A percentile compares a stretch with the other conserved stretches of the same genome.
Evolutionary conservation across 2,888 invertebrate species (phyloP).

Genomic region (Euzophera pinguis): DNA sequence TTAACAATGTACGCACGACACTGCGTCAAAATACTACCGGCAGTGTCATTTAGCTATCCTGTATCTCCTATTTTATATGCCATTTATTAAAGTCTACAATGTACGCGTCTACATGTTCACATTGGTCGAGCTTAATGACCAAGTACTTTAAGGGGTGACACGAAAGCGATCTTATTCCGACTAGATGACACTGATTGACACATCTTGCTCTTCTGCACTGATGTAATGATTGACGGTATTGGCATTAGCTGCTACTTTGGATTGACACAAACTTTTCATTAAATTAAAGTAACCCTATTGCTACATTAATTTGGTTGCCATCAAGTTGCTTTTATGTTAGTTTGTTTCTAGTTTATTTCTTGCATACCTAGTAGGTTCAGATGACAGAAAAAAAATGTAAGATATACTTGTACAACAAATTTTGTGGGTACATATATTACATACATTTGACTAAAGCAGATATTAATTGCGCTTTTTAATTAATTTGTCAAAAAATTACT

Average conservation of each 20-base stretch:
- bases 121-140: background rate
- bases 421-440: too few relatives aligned
- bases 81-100: slow-evolving; percentile 12
- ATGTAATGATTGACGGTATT: background rate
- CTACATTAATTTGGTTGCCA: too few relatives aligned
- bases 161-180: background rate
- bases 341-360: too few relatives aligned
- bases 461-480: too few relatives aligned
- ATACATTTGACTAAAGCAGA: too few relatives aligned
- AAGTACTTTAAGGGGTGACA: background rate
- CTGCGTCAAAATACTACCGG: background rate
- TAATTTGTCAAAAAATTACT: too few relatives aligned
- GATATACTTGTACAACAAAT: too few relatives aligned
- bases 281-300: too few relatives aligned
- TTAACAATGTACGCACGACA: background rate
- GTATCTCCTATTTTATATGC: background rate
- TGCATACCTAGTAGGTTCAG: too few relatives aligned
- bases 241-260: background rate
- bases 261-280: background rate
- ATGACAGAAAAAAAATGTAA: too few relatives aligned
- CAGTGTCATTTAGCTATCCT: too few relatives aligned
- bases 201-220: background rate
- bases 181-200: background rate
- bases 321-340: too few relatives aligned
- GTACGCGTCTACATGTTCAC: background rate